Conservation (phyloP, 2,797 vertebrate species). For the Brotula barbata region DNA sequence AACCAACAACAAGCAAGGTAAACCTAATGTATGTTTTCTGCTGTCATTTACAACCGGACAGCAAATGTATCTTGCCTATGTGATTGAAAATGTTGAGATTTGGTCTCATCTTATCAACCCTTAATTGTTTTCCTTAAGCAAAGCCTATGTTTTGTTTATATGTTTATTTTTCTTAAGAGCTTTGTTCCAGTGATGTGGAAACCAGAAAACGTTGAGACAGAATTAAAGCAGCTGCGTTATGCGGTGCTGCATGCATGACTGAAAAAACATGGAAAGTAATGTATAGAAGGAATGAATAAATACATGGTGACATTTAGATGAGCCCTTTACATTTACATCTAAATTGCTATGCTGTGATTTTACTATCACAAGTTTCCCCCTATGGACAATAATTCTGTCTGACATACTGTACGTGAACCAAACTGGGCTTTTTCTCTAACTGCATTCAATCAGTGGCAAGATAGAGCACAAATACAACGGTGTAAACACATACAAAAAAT, state of each 20-base stretch:
- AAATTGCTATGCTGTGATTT: background rate
- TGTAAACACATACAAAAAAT: too few species aligned
- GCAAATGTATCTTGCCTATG: too few species aligned
- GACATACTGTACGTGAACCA: constrained; percentile 10
- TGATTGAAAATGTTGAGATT: too few species aligned
- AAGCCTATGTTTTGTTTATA: too few species aligned
- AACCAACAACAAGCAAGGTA: too few species aligned
- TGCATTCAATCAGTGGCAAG: constrained; percentile 14
- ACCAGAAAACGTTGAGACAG: background rate
- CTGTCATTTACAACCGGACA: too few species aligned
- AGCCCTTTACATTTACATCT: background rate
- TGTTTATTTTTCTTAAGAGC: too few species aligned
- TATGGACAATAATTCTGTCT: constrained; percentile 16
- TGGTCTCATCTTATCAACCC: too few species aligned
- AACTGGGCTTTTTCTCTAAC: constrained; percentile 13
- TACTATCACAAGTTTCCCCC: background rate
- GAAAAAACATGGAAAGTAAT: background rate
- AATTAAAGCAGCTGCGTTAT: background rate
- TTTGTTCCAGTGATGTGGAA: background rate
- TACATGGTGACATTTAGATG: background rate
- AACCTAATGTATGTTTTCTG: too few species aligned
- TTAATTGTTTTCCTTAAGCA: too few species aligned
- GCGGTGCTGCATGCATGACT: background rate
- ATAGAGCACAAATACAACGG: background rate
- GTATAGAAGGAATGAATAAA: background rate